These are phyloP conservation scores for Drosophila niveifrons DNA, from an alignment of 2,888 invertebrate genomes.

Conservation along the genomic window DNA sequence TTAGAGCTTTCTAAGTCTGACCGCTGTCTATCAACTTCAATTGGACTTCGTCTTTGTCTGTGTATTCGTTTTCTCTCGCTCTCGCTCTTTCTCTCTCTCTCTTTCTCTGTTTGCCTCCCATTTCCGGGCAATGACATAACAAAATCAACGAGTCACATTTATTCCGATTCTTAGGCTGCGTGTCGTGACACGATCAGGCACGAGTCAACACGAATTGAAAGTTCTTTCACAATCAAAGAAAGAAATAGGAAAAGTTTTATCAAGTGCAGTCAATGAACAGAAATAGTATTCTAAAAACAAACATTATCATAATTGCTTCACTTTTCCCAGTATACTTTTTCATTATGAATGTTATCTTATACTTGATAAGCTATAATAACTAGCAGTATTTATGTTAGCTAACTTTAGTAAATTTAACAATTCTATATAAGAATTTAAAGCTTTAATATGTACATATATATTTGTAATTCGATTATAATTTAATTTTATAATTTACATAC, in stretches of 20 bases:
- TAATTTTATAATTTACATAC: too few species aligned
- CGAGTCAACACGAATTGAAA: neutral
- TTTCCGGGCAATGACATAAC: conserved; percentile 15
- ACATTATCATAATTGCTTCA: neutral
- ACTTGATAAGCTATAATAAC: too few species aligned
- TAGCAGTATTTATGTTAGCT: too few species aligned
- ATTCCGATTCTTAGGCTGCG: neutral
- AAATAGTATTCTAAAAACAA: neutral
- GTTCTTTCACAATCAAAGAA: too few species aligned
- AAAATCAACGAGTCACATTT: conserved; percentile 2
- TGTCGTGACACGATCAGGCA: conserved; percentile 14
- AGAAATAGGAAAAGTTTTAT: neutral
- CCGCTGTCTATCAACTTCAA: conserved; percentile 13
- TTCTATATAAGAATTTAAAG: too few species aligned
- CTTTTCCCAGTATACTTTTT: too few species aligned
- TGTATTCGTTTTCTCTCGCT: too few species aligned
- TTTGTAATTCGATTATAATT: too few species aligned
- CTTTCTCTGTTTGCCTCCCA: neutral
- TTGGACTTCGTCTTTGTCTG: conserved; percentile 3
- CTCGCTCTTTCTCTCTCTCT: neutral
- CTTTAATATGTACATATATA: too few species aligned
- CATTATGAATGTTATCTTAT: too few species aligned
- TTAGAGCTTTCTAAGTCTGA: conserved; percentile 48
- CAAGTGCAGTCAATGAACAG: neutral
- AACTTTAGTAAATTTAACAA: too few species aligned